Evolutionary conservation across 2,113 vertebrate genomes (phyloP).

Genomic region (Anseranas semipalmata): DNA sequence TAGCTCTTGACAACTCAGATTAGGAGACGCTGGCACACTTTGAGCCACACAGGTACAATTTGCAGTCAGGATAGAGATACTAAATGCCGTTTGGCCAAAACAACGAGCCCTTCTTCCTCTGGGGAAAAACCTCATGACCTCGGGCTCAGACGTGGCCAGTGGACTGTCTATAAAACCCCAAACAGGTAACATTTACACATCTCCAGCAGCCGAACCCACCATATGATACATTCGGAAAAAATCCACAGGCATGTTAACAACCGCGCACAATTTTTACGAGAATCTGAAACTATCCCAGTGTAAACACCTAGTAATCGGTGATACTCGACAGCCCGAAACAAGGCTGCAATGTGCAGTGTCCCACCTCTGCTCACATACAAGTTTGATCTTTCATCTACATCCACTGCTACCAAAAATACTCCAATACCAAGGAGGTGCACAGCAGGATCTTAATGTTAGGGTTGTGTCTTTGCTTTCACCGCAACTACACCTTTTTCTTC

Average conservation of each 20-base stretch:
- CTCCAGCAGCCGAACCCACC: neutral
- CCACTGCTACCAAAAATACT: neutral
- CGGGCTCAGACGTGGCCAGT: neutral
- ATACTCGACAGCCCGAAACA: neutral
- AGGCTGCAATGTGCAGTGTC: neutral
- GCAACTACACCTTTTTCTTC: neutral
- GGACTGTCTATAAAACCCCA: slow-evolving; percentile 6
- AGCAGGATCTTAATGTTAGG: neutral
- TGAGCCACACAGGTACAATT: neutral
- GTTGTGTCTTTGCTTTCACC: neutral
- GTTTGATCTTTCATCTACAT: neutral
- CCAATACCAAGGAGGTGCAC: neutral
- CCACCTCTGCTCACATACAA: neutral
- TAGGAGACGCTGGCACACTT: neutral
- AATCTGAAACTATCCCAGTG: neutral
- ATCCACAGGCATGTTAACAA: neutral
- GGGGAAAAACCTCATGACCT: neutral
- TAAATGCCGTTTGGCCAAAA: neutral
- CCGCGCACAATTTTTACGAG: neutral
- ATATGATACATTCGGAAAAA: neutral
- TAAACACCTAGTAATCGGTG: neutral
- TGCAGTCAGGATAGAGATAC: neutral
- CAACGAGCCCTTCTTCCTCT: slow-evolving; percentile 19
- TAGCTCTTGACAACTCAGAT: neutral
- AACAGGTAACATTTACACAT: slow-evolving; percentile 10